Conservation (phyloP, 2,888 invertebrate genomes). For the Drosophila demipolita region DNA sequence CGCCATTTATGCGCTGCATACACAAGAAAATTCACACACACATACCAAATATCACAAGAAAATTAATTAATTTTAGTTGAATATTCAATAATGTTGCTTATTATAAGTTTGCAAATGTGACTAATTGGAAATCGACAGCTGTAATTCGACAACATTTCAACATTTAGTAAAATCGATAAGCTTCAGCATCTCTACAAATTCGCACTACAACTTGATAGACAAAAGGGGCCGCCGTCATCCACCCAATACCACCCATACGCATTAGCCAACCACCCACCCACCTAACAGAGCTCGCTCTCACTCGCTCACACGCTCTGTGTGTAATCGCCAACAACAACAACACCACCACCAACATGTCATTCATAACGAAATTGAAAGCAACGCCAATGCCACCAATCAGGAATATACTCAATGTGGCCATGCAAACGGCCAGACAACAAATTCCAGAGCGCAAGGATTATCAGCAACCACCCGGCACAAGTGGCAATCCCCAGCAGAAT, state of each 20-base stretch:
- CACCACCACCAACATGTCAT: slow-evolving; percentile 86
- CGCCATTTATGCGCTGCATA: slow-evolving; percentile 49
- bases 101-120: slow-evolving; percentile 31
- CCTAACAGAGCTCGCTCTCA: slow-evolving; percentile 17
- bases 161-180: slow-evolving; percentile 80
- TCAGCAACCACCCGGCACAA: slow-evolving; percentile 82
- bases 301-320: slow-evolving; percentile 1
- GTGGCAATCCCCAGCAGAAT: slow-evolving; percentile 59
- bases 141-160: slow-evolving; percentile 46
- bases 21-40: slow-evolving; percentile 27
- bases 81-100: slow-evolving; percentile 34
- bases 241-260: slow-evolving; percentile 80
- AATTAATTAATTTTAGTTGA: slow-evolving; percentile 28
- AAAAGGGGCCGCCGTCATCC: slow-evolving; percentile 60
- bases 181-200: slow-evolving; percentile 59
- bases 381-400: slow-evolving; percentile 91
- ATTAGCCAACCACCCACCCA: slow-evolving; percentile 40
- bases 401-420: slow-evolving; percentile 92
- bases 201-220: slow-evolving; percentile 42
- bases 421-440: slow-evolving; percentile 92
- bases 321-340: slow-evolving; percentile 81
- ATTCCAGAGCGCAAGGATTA: slow-evolving; percentile 88
- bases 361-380: slow-evolving; percentile 86
- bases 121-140: slow-evolving; percentile 14
- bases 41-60: slow-evolving; percentile 3